A percentile compares a stretch with the other conserved stretches of the same genome.
phyloP scores from a whole-genome alignment of 2,888 invertebrate species.

The Oscheius sp. region DNA sequence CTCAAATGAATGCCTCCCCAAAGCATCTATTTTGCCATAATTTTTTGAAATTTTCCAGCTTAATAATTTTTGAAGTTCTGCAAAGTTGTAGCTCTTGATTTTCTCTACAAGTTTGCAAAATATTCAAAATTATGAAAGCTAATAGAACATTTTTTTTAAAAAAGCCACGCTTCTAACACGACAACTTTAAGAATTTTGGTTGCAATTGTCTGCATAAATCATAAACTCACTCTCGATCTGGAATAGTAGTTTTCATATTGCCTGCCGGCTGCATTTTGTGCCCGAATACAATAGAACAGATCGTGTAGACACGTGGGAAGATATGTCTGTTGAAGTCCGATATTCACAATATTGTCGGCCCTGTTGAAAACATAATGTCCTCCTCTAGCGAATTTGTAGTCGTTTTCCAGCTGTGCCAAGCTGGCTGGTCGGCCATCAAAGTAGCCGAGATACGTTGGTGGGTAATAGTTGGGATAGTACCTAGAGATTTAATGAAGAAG shows the following conservation, averaged over 20 bases:
- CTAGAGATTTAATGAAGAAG: background rate
- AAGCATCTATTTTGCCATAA: no score
- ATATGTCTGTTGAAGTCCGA: constrained; percentile 57
- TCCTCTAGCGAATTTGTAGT: constrained; percentile 51
- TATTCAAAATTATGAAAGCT: no score
- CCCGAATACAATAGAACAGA: constrained; percentile 62
- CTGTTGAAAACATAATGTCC: constrained; percentile 58
- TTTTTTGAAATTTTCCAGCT: no score
- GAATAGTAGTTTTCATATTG: background rate
- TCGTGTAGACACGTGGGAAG: constrained; percentile 64
- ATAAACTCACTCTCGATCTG: background rate
- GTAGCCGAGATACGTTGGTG: constrained; percentile 55
- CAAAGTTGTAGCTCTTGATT: no score
- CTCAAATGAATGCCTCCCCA: no score
- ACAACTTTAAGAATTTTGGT: no score
- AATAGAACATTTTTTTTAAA: no score
- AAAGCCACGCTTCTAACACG: no score
- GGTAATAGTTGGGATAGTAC: constrained; percentile 61
- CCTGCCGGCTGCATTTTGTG: constrained; percentile 14
- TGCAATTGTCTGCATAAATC: no score
- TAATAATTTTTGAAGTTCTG: no score
- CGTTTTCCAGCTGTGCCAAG: constrained; percentile 57
- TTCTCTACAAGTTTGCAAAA: no score
- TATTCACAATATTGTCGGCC: constrained; percentile 63
- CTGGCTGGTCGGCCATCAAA: constrained; percentile 56